Evolutionary conservation across 1,140 invertebrate genomes (phyloP), one percentile per base, ranked within the genome.

Genomic region (Rhysida immarginata): DNA sequence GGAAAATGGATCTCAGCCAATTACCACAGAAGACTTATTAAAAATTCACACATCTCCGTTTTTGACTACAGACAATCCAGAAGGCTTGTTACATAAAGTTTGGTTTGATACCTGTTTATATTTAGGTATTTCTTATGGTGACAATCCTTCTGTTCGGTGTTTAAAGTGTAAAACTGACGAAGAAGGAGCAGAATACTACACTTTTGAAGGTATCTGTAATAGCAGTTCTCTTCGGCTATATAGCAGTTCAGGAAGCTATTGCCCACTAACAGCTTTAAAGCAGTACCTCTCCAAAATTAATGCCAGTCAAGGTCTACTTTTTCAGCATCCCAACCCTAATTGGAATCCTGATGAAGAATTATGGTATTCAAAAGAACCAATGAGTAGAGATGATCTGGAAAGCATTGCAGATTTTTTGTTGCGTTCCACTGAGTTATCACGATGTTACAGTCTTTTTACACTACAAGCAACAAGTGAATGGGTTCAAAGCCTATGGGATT

Each of bases 401-500:
- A 51, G 49, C 26, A 27, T 51, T 20, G 49, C 49, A 3, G 49
- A 51, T 26, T 51, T 51, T 20, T 25, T 51, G 2, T 27, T 51
- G 13, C 49, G 49, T 51, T 51, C 49, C 5, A 51, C 49, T 5
- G 49, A 20, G 5, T 25, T 51, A 11, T 51, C 49, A 26, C 23
- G 20, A 11, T 51, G 49, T 20, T 51, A 51, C 26, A 26, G 49
- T 5, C 24, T 51, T 2, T 11, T 20, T 3, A 13, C 23, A 8
- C 26, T 51, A 25, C 49, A 51, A 13, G 49, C 49, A n/a, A 51
- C 49, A 11, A 51, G 49, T 20, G 49, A 51, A 5, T 51, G 49
- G 49, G 49, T 26, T 26, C 49, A 26, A 51, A 13, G 21, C 16
- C 21, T 26, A 27, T 26, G 24, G 13, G 3, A 25, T 14, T 5